phyloP scores from a whole-genome alignment of 2,797 vertebrate species.

The Chelmon rostratus region DNA sequence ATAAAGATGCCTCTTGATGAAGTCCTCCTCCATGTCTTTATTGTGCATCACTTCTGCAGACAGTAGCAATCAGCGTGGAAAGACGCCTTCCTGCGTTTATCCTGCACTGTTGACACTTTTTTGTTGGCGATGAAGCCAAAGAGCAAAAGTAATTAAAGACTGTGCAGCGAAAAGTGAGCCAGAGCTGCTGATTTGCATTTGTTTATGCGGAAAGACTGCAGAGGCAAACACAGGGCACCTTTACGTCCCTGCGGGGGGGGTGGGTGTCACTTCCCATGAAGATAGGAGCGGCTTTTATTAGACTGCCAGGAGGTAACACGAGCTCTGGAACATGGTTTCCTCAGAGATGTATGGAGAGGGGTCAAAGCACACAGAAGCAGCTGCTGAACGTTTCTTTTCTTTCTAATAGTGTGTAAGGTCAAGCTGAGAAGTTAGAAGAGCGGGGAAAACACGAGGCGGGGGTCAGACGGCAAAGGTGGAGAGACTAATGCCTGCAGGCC shows the following conservation, averaged over 20 bases:
- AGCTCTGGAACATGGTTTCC: background rate
- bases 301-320: background rate
- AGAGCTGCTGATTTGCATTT: constrained; percentile 41
- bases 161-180: background rate
- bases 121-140: constrained; percentile 14
- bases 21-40: background rate
- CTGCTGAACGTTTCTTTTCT: background rate
- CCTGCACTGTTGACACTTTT: constrained; percentile 8
- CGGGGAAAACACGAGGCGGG: background rate
- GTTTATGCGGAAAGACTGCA: constrained; percentile 22
- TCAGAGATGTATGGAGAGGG: background rate
- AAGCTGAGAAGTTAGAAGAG: background rate
- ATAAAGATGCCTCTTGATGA: constrained; percentile 13
- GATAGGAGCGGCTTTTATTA: constrained; percentile 16
- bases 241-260: background rate
- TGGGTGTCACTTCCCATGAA: background rate
- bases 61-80: constrained; percentile 11
- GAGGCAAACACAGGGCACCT: constrained; percentile 17
- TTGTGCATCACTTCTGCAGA: constrained; percentile 4
- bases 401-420: background rate
- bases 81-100: background rate
- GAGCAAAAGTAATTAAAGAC: constrained; percentile 30
- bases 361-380: background rate
- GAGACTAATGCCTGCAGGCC: background rate
- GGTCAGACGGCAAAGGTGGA: background rate